Percentiles rank a stretch among this genome's conserved stretches.
phyloP scores from a whole-genome alignment of 2,113 vertebrate genomes.

The Albula goreensis region DNA sequence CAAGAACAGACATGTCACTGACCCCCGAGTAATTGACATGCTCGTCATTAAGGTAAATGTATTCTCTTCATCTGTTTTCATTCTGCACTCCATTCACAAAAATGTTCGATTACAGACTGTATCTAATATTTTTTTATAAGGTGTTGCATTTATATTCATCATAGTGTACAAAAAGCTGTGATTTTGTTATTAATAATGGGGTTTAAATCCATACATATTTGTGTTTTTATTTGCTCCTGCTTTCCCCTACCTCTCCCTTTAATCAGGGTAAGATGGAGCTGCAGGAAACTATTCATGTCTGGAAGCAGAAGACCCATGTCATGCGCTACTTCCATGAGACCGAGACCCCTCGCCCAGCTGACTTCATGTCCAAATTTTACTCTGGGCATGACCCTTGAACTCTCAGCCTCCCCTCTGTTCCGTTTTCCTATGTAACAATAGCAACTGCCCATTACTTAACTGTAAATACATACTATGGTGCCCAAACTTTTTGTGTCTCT shows the following conservation, averaged over 20 bases:
- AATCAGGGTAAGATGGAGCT: conserved; percentile 93
- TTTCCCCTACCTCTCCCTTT: background rate
- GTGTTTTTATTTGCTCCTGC: background rate
- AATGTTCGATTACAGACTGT: background rate
- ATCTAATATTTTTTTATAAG: background rate
- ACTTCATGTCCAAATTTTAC: conserved; percentile 95
- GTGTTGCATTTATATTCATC: background rate
- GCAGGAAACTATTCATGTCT: conserved; percentile 87
- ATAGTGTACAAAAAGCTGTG: background rate
- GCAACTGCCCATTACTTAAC: conserved; percentile 30
- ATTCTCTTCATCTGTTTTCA: background rate
- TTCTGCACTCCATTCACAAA: too few species aligned
- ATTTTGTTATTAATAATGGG: background rate
- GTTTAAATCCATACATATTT: background rate
- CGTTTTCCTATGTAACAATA: conserved; percentile 38
- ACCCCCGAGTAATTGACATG: conserved; percentile 88
- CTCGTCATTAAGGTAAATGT: conserved; percentile 90
- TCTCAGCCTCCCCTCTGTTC: conserved; percentile 27
- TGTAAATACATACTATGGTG: conserved; percentile 25
- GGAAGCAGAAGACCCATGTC: conserved; percentile 95
- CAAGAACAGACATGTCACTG: conserved; percentile 83
- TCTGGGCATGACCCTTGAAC: conserved; percentile 82
- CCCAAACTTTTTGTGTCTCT: background rate
- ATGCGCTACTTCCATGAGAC: conserved; percentile 92
- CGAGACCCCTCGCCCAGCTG: conserved; percentile 71